phyloP scores from a whole-genome alignment of 2,113 vertebrate species.

The Antigone vipio region DNA sequence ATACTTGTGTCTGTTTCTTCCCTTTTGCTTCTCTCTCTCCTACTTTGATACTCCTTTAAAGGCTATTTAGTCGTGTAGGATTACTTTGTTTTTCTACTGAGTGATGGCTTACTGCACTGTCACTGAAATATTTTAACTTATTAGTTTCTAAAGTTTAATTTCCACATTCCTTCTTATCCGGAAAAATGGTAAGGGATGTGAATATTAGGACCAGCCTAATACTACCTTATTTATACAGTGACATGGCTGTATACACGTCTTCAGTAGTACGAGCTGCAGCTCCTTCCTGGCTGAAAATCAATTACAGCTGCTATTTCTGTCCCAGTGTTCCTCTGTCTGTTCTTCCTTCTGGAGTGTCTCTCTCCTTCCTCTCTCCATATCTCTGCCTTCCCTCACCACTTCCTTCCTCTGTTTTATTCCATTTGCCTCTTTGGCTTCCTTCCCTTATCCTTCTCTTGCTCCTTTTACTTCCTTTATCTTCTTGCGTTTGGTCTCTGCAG shows the following conservation, averaged over 20 bases:
- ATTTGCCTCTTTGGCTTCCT: not conserved
- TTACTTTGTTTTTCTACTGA: not conserved
- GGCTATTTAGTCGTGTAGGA: not conserved
- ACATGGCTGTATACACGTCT: not conserved
- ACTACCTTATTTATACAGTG: not conserved
- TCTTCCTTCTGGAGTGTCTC: not conserved
- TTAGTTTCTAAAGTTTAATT: not conserved
- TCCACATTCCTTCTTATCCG: not conserved
- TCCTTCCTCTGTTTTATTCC: not conserved
- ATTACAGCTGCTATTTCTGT: not conserved
- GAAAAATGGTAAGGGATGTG: not conserved
- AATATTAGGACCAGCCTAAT: not conserved
- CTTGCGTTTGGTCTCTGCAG: not conserved
- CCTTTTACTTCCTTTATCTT: not conserved
- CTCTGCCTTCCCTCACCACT: not conserved
- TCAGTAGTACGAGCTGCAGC: not conserved
- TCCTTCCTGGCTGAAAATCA: not conserved
- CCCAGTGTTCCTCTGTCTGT: not conserved
- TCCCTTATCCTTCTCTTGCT: not conserved
- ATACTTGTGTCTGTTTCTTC: not conserved
- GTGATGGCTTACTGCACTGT: not conserved
- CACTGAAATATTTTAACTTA: not conserved
- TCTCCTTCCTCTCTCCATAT: not conserved
- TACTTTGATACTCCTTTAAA: not conserved
- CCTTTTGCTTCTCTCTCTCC: not conserved